Conservation (phyloP, 2,888 invertebrate species). For the Stegana nigrithorax region DNA sequence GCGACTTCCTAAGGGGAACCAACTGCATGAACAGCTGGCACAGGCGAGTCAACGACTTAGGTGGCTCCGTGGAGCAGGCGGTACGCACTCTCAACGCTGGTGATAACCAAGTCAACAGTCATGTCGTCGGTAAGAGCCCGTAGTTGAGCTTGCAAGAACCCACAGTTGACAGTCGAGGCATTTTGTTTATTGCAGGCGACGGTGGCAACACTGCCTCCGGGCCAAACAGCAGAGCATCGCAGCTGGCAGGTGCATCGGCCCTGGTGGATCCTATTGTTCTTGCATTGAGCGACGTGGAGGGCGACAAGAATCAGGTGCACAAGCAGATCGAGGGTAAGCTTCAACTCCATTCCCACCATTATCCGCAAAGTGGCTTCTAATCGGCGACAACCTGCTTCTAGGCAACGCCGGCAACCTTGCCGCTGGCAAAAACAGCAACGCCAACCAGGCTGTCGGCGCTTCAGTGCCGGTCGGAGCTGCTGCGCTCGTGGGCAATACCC, state of each 20-base stretch:
- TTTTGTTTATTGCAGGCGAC: background rate
- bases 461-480: background rate
- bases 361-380: background rate
- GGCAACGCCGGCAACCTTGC: background rate
- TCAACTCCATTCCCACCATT: background rate
- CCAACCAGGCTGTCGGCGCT: background rate
- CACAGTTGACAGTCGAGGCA: too few relatives aligned
- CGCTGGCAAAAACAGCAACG: background rate
- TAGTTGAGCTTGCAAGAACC: too few relatives aligned
- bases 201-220: background rate
- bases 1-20: too few relatives aligned
- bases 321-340: background rate
- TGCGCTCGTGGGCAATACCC: background rate
- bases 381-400: background rate
- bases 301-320: background rate
- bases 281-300: background rate
- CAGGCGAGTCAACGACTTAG: too few relatives aligned
- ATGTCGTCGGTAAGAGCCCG: background rate
- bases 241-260: background rate
- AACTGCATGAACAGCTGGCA: too few relatives aligned
- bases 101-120: background rate
- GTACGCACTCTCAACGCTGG: too few relatives aligned
- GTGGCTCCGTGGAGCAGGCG: background rate
- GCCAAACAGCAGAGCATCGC: too few relatives aligned
- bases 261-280: background rate